Percentiles rank a stretch among this genome's conserved stretches.
These are phyloP conservation scores for Cairina moschata DNA, from an alignment of 2,113 vertebrate genomes.

Conservation along the genomic window DNA sequence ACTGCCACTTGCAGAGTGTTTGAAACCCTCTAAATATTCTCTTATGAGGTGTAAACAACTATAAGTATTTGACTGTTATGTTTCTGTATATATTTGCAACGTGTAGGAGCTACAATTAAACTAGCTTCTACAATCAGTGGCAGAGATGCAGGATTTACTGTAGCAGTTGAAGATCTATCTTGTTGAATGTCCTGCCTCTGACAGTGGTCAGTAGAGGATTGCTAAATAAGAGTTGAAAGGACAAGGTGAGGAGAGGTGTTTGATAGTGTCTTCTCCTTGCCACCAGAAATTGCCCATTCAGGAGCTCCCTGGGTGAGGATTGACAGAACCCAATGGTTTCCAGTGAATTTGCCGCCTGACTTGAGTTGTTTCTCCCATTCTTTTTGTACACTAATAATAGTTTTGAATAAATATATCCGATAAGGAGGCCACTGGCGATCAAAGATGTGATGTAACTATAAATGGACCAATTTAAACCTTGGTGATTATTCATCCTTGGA, in stretches of 20 bases:
- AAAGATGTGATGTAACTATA: neutral
- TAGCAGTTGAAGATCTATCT: neutral
- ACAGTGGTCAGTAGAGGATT: neutral
- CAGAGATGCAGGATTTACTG: neutral
- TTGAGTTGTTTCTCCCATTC: neutral
- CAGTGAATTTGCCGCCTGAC: neutral
- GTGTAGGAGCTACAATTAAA: neutral
- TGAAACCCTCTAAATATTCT: neutral
- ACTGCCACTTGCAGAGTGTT: accelerated
- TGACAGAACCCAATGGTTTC: neutral
- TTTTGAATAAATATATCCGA: neutral
- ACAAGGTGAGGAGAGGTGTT: neutral
- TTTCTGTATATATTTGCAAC: neutral
- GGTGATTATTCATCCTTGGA: neutral
- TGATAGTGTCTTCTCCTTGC: neutral
- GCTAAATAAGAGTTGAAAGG: neutral
- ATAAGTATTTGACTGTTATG: neutral
- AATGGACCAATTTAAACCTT: neutral
- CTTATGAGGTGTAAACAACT: neutral
- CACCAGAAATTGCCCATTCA: neutral
- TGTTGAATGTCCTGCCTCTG: neutral
- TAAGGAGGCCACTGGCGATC: neutral
- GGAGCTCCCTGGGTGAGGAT: neutral
- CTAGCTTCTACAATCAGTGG: neutral
- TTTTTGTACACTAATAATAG: neutral